Evolutionary conservation across 2,113 vertebrate genomes (phyloP).

Genomic region (Origma solitaria): DNA sequence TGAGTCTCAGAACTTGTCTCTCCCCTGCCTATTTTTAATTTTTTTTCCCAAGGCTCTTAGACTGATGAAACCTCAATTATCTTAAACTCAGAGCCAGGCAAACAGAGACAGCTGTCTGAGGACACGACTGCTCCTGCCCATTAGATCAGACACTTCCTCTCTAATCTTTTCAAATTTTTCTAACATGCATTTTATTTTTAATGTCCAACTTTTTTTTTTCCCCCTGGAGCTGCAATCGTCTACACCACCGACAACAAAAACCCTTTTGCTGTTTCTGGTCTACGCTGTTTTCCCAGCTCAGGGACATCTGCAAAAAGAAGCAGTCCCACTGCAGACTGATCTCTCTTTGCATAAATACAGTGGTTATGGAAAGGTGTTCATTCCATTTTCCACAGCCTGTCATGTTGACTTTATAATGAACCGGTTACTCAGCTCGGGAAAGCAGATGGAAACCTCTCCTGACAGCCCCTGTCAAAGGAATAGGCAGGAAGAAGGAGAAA

Average conservation of each 20-base stretch:
- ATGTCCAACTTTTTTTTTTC: background rate
- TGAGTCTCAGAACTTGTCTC: background rate
- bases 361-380: slow-evolving; percentile 58
- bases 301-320: slow-evolving; percentile 8
- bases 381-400: slow-evolving; percentile 28
- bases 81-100: background rate
- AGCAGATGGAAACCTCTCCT: slow-evolving; percentile 62
- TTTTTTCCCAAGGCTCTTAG: background rate
- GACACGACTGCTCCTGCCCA: background rate
- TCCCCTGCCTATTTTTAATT: background rate
- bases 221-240: background rate
- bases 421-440: slow-evolving; percentile 49
- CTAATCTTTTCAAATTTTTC: slow-evolving; percentile 21
- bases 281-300: slow-evolving; percentile 17
- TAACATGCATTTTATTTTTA: slow-evolving; percentile 1
- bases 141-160: slow-evolving; percentile 14
- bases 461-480: slow-evolving; percentile 65
- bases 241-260: slow-evolving; percentile 12
- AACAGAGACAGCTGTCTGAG: slow-evolving; percentile 4
- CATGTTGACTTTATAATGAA: slow-evolving; percentile 64
- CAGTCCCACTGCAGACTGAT: slow-evolving; percentile 13
- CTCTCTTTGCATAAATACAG: slow-evolving; percentile 42
- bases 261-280: slow-evolving; percentile 1
- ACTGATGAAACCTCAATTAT: slow-evolving; percentile 24
- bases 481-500: slow-evolving; percentile 32